A percentile compares a stretch with the other conserved stretches of the same genome.
phyloP scores from a whole-genome alignment of 2,797 vertebrate genomes.

The Molossus molossus region DNA sequence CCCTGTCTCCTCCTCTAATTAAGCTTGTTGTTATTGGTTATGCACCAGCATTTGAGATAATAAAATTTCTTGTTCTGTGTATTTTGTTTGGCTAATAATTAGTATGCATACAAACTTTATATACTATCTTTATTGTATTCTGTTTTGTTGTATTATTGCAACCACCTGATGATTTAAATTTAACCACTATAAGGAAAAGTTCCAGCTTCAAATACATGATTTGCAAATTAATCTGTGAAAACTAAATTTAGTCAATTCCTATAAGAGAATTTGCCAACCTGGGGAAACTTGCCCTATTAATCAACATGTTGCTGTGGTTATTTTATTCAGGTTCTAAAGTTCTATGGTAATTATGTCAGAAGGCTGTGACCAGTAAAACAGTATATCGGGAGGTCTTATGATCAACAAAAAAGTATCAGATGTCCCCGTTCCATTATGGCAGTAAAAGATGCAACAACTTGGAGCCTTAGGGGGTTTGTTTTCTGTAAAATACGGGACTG shows the following conservation, averaged over 20 bases:
- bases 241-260: slow-evolving; percentile 36
- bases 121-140: neutral
- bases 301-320: neutral
- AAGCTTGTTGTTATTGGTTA: slow-evolving; percentile 79
- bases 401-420: neutral
- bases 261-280: neutral
- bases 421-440: neutral
- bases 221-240: slow-evolving; percentile 45
- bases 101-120: slow-evolving; percentile 6
- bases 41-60: slow-evolving; percentile 84
- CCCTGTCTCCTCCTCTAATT: slow-evolving; percentile 77
- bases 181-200: neutral
- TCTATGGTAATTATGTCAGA: neutral
- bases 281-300: neutral
- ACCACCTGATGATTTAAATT: slow-evolving; percentile 47
- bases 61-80: slow-evolving; percentile 84
- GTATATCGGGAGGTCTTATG: neutral
- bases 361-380: neutral
- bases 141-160: neutral
- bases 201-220: neutral
- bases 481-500: neutral
- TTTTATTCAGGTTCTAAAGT: slow-evolving; percentile 13
- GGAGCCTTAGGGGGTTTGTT: neutral
- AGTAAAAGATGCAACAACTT: neutral
- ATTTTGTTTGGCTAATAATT: slow-evolving; percentile 72